A percentile compares a stretch with the other conserved stretches of the same genome.
phyloP scores from a whole-genome alignment of 2,113 vertebrate species.

The Felis chaus region DNA sequence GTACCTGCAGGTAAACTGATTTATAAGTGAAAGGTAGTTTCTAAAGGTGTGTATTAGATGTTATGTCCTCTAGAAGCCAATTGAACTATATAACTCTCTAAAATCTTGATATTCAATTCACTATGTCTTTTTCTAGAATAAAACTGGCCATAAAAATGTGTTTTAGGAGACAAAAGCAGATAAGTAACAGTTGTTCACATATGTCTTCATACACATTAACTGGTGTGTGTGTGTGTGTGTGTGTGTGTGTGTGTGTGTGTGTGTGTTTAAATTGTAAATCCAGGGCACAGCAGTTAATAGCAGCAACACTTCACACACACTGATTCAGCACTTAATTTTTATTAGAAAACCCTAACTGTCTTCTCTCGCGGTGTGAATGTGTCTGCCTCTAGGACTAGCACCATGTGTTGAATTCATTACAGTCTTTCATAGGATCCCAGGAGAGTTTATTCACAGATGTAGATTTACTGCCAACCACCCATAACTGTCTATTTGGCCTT shows the following conservation, averaged over 20 bases:
- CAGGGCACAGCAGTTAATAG: neutral
- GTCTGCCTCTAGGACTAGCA: slow-evolving; percentile 25
- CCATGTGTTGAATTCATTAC: slow-evolving; percentile 30
- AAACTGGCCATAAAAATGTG: slow-evolving; percentile 43
- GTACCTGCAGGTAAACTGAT: neutral
- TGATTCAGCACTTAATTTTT: slow-evolving; percentile 57
- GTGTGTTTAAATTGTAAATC: neutral
- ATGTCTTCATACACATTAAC: slow-evolving; percentile 12
- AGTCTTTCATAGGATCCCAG: slow-evolving; percentile 43
- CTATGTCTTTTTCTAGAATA: slow-evolving; percentile 47
- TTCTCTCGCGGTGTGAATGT: neutral
- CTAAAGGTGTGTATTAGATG: neutral
- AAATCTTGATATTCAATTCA: neutral
- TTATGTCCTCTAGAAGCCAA: neutral
- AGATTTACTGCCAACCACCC: slow-evolving; percentile 51
- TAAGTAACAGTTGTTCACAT: slow-evolving; percentile 6
- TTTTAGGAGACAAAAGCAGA: slow-evolving; percentile 58
- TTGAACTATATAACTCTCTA: neutral
- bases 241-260: neutral
- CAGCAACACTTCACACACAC: slow-evolving; percentile 55
- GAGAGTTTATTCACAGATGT: slow-evolving; percentile 71
- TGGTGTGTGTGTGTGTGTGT: neutral
- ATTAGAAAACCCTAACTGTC: neutral
- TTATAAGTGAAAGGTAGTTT: neutral
- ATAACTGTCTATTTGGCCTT: slow-evolving; percentile 50